phyloP scores from a whole-genome alignment of 1,140 invertebrate species.

The Diplogasteroides magnus region DNA sequence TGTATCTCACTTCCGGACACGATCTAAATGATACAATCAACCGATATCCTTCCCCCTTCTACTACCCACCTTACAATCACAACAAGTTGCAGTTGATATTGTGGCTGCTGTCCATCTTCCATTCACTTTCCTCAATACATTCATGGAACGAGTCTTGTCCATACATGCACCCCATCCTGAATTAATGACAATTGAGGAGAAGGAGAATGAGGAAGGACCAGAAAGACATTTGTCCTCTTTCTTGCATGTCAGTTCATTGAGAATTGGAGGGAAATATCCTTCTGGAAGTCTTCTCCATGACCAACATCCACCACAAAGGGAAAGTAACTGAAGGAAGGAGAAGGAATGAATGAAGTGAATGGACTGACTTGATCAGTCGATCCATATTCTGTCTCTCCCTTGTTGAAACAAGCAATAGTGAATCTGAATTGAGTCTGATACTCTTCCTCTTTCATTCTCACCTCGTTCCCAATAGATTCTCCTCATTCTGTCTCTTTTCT shows the following conservation, averaged over 20 bases:
- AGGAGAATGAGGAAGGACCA: not conserved
- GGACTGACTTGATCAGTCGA: not conserved
- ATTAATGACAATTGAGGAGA: not conserved
- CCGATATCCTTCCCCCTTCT: too few relatives aligned
- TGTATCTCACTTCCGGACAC: not conserved
- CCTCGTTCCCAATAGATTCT: not conserved
- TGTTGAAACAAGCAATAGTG: not conserved
- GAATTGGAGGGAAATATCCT: not conserved
- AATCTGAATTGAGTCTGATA: not conserved
- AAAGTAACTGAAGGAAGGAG: not conserved
- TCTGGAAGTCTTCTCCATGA: not conserved
- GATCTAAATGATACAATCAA: not conserved
- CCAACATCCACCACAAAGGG: not conserved
- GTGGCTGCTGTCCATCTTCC: not conserved
- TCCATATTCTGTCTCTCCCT: not conserved
- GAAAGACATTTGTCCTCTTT: not conserved
- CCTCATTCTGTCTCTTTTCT: not conserved
- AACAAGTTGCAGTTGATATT: not conserved
- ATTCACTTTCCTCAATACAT: not conserved
- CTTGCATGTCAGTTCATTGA: not conserved
- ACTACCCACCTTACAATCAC: not conserved
- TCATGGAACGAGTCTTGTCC: not conserved
- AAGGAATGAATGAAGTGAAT: not conserved
- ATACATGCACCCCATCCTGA: not conserved
- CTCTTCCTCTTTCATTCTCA: not conserved